phyloP scores from a whole-genome alignment of 2,113 vertebrate species.

The Sterrhoptilus dennistouni region DNA sequence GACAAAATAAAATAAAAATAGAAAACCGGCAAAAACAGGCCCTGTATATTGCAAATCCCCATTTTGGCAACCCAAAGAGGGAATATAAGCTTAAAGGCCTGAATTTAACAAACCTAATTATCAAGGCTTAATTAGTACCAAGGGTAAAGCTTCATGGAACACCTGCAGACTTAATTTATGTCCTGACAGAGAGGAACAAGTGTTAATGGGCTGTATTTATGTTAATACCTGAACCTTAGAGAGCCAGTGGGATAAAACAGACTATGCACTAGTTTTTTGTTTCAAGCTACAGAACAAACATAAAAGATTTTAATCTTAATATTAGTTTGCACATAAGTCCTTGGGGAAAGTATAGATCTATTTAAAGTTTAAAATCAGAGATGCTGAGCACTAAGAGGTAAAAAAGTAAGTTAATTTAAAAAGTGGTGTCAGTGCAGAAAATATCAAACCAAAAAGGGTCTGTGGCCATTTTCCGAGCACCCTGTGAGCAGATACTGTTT shows the following conservation, averaged over 20 bases:
- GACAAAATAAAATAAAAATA: background rate
- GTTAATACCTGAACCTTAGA: constrained; percentile 93
- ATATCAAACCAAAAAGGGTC: background rate
- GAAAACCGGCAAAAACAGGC: constrained; percentile 43
- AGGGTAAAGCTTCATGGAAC: constrained; percentile 98
- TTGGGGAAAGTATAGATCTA: constrained; percentile 61
- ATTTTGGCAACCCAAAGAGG: constrained; percentile 83
- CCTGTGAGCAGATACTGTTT: background rate
- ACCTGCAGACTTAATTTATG: constrained; percentile 99
- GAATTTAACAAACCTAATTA: constrained; percentile 99
- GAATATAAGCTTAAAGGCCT: constrained; percentile 92
- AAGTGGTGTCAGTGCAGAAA: constrained; percentile 2
- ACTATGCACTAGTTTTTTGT: constrained; percentile 71
- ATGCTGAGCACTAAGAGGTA: background rate
- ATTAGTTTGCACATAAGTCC: constrained; percentile 69
- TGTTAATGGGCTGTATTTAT: constrained; percentile 99
- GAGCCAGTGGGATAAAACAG: constrained; percentile 76
- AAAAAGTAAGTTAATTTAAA: background rate
- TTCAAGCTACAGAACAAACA: constrained; percentile 77
- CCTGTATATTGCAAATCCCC: constrained; percentile 59
- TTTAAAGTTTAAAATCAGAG: constrained; percentile 63
- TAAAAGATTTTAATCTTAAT: constrained; percentile 75
- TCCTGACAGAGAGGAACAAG: constrained; percentile 99
- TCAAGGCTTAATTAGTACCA: constrained; percentile 99
- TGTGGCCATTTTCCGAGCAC: background rate